Evolutionary conservation across 2,797 vertebrate genomes (phyloP).

Genomic region (Vultur gryphus): DNA sequence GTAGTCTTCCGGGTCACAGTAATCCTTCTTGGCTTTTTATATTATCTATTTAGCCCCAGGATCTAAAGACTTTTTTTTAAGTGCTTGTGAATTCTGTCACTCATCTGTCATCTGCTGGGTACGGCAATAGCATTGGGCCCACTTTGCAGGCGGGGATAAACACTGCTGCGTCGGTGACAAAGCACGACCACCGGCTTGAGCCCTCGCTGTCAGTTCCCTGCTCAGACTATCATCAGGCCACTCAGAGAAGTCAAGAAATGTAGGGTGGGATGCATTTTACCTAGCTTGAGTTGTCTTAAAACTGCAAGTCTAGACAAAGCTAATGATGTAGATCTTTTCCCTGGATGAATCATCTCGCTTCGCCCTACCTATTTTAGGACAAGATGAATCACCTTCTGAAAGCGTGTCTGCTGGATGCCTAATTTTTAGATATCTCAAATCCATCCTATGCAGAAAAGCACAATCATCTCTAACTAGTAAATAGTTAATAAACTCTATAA

Average conservation of each 20-base stretch:
- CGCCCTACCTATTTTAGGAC: neutral
- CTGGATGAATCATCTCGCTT: slow-evolving; percentile 15
- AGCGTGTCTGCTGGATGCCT: neutral
- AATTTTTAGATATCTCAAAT: neutral
- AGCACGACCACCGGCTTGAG: neutral
- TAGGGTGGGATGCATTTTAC: neutral
- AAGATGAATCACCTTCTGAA: slow-evolving; percentile 46
- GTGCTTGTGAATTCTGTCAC: slow-evolving; percentile 16
- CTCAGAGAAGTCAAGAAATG: neutral
- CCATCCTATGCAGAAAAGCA: neutral
- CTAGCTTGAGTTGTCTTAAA: neutral
- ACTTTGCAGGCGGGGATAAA: neutral
- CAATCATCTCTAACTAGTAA: neutral
- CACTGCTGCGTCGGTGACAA: neutral
- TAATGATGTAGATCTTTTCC: neutral
- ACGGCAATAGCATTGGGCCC: neutral
- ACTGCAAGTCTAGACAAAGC: slow-evolving; percentile 9
- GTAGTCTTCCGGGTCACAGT: neutral
- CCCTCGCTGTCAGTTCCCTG: neutral
- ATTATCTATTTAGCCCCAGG: neutral
- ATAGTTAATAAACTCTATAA: neutral
- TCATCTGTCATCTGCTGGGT: neutral
- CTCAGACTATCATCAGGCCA: neutral
- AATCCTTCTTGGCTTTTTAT: slow-evolving; percentile 21
- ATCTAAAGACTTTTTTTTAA: neutral